These are phyloP conservation scores for Tenthredo livida DNA, from an alignment of 2,888 invertebrate species.

Conservation along the genomic window DNA sequence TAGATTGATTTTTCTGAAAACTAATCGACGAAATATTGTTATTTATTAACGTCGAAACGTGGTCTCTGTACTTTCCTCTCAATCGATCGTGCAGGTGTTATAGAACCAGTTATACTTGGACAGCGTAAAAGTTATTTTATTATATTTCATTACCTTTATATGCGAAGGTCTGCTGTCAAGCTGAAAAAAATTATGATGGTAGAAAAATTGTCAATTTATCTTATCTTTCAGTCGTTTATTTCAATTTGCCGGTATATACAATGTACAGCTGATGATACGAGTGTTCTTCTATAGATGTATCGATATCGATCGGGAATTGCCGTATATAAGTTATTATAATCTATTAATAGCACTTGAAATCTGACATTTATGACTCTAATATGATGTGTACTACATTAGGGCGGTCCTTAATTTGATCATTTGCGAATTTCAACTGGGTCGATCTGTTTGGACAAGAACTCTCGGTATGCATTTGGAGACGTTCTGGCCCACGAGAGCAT, in stretches of 20 bases:
- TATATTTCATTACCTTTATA: neutral
- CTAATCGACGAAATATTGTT: neutral
- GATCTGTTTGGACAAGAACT: too few species aligned
- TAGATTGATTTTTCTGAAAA: neutral
- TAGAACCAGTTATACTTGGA: neutral
- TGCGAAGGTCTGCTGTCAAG: neutral
- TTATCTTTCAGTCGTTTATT: neutral
- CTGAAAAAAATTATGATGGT: neutral
- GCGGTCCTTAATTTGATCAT: too few species aligned
- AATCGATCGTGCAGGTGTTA: neutral
- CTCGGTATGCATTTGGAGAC: too few species aligned
- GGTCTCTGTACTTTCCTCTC: neutral
- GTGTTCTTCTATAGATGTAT: neutral
- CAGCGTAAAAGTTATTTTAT: neutral
- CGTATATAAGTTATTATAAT: neutral
- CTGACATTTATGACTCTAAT: neutral
- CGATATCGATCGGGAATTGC: conserved; percentile 11
- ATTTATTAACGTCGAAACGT: neutral
- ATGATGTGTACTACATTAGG: neutral
- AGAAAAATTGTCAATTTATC: neutral
- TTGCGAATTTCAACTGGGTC: too few species aligned
- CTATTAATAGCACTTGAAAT: neutral
- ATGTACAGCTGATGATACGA: neutral
- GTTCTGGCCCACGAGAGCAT: too few species aligned
- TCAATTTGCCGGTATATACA: conserved; percentile 13